Evolutionary conservation across 2,888 invertebrate species (phyloP).

Genomic region (Polyommatus iphigenia): DNA sequence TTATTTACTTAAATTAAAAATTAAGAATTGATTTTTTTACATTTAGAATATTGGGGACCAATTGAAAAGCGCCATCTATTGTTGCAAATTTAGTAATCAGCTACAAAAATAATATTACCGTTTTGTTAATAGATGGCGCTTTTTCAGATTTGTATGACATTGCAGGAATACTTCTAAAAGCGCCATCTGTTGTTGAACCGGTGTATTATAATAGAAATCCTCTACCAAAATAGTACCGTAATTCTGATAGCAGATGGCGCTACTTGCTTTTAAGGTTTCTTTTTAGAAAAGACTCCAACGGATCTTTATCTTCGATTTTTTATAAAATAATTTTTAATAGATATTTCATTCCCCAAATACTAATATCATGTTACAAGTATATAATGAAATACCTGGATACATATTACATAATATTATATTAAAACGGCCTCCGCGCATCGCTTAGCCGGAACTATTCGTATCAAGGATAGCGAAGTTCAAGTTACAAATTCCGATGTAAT

Average conservation of each 20-base stretch:
- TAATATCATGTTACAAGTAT: no score
- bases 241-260: background rate
- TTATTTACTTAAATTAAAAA: no score
- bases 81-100: background rate
- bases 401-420: no score
- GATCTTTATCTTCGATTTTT: background rate
- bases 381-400: no score
- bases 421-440: background rate
- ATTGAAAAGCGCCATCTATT: background rate
- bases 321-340: background rate
- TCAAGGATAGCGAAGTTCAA: conserved; percentile 16
- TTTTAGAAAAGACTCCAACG: background rate
- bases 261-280: background rate
- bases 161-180: background rate
- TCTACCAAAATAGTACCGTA: background rate
- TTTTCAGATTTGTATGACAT: no score
- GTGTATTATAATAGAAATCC: background rate
- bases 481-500: background rate
- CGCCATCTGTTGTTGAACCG: background rate
- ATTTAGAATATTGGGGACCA: no score
- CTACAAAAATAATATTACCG: no score
- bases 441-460: background rate
- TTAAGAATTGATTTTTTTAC: background rate
- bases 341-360: background rate
- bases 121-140: background rate